Evolutionary conservation across 2,888 invertebrate genomes (phyloP), one percentile per base, ranked within the genome.

Genomic region (Metallyticus violacea): DNA sequence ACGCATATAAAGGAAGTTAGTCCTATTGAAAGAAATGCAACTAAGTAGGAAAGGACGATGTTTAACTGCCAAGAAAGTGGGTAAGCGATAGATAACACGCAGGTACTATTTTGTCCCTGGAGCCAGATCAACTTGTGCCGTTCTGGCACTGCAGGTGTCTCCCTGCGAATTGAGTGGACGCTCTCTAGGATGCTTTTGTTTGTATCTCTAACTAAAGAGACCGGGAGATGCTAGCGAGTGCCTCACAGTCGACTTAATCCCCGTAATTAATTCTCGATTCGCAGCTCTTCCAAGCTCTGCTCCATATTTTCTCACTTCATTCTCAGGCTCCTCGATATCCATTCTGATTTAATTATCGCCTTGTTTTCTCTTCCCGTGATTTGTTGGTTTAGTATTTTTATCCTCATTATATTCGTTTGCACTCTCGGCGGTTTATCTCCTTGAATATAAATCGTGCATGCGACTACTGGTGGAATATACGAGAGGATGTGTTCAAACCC

Each of bases 241-340:
- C 40, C 40, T 62, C 40, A 81, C 29, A 26, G 81, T 40, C 7
- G 25, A 81, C 81, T 81, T 81, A 81, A 81, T 81, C 81, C 81
- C 40, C 28, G 29, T 81, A 81, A 81, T 81, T 81, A 81, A 81
- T 81, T 81, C 81, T 40, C 81, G 81, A 81, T 81, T 40, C 29
- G 4, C 30, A 40, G 22, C 81, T 29, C 25, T 40, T 62, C 40
- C 40, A 22, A 15, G 40, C 40, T 62, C 15, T 15, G 40, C 40
- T 62, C 40, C 40, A 62, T 62, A 62, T 62, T 62, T 62, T 62
- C 40, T 62, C 40, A 62, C 40, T 62, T 62, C 40, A 62, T 62
- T 62, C 40, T 62, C 40, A 62, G 40, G 40, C 40, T 22, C 40
- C 40, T 62, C 40, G 40, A 62, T 62, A 62, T 62, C 40, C 40